phyloP scores from a whole-genome alignment of 2,113 vertebrate genomes.

The Taurulus bubalis region DNA sequence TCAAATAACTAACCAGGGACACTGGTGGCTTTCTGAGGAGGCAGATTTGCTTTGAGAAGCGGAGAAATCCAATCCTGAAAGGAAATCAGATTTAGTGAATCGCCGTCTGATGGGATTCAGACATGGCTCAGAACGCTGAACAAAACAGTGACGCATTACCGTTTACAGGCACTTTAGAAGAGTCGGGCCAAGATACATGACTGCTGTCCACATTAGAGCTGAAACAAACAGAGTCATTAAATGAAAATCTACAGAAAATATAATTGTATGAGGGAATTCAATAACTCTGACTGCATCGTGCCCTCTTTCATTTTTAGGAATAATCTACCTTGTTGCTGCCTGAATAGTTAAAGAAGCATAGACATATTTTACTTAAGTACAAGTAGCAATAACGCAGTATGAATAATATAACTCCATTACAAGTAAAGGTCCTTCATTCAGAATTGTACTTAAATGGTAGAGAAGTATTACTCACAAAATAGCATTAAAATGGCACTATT shows the following conservation, averaged over 20 bases:
- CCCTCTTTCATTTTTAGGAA: not conserved
- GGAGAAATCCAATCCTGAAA: conserved; percentile 71
- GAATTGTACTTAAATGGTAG: not conserved
- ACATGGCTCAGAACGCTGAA: conserved; percentile 7
- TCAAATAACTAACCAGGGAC: conserved; percentile 73
- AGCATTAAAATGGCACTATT: not conserved
- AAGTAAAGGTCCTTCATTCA: not conserved
- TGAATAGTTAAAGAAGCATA: not conserved
- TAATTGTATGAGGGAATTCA: not conserved
- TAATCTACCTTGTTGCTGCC: not conserved
- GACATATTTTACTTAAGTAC: not conserved
- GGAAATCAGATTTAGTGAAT: conserved; percentile 31
- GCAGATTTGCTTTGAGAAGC: conserved; percentile 55
- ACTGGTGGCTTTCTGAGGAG: conserved; percentile 64
- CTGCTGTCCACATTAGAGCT: conserved; percentile 70
- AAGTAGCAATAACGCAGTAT: not conserved
- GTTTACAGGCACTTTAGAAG: conserved; percentile 60
- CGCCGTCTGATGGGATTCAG: not conserved
- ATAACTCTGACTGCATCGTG: not conserved
- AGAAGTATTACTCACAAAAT: not conserved
- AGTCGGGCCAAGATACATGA: conserved; percentile 48
- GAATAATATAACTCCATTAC: not conserved
- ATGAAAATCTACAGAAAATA: not conserved
- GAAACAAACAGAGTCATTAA: conserved; percentile 47
- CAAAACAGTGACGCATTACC: conserved; percentile 58